Percentiles rank a stretch among this genome's conserved stretches.
These are phyloP conservation scores for Drosophila busckii DNA, from an alignment of 1,140 invertebrate species.

Conservation along the genomic window DNA sequence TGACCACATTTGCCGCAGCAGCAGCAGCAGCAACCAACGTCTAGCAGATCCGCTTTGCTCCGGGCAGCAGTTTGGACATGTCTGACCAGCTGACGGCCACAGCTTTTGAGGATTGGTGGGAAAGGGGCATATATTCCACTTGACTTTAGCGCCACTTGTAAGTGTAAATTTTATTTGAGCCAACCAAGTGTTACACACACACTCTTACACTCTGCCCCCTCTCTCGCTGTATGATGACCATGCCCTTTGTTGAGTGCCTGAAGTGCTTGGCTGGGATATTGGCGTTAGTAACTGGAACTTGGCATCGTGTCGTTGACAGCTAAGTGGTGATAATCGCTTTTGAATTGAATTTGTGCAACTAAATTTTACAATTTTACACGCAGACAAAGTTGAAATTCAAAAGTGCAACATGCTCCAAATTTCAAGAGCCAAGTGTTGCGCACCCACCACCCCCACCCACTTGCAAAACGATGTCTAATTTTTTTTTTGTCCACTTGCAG, in stretches of 20 bases:
- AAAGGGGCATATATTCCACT: conserved; percentile 36
- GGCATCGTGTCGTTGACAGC: conserved; percentile 67
- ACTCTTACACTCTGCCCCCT: neutral
- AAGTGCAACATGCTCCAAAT: conserved; percentile 54
- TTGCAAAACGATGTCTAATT: neutral
- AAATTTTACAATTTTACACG: conserved; percentile 55
- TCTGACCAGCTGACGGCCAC: conserved; percentile 61
- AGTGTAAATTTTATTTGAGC: conserved; percentile 74
- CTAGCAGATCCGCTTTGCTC: too few relatives aligned
- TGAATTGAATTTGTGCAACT: conserved; percentile 69
- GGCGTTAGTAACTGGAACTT: conserved; percentile 35
- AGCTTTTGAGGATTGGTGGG: neutral
- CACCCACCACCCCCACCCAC: neutral
- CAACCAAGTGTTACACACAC: conserved; percentile 38
- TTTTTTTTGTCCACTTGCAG: neutral
- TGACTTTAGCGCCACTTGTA: conserved; percentile 74
- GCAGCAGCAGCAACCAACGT: too few relatives aligned
- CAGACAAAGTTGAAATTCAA: conserved; percentile 66
- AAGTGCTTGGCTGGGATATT: conserved; percentile 53
- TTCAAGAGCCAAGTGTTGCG: conserved; percentile 7
- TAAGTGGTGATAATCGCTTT: conserved; percentile 74
- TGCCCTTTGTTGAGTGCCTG: conserved; percentile 51
- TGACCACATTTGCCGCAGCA: conserved; percentile 67
- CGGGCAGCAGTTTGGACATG: conserved; percentile 52
- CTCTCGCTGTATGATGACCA: conserved; percentile 14